These are phyloP conservation scores for Ophioninae sp. DNA, from an alignment of 2,888 invertebrate species.

Conservation along the genomic window DNA sequence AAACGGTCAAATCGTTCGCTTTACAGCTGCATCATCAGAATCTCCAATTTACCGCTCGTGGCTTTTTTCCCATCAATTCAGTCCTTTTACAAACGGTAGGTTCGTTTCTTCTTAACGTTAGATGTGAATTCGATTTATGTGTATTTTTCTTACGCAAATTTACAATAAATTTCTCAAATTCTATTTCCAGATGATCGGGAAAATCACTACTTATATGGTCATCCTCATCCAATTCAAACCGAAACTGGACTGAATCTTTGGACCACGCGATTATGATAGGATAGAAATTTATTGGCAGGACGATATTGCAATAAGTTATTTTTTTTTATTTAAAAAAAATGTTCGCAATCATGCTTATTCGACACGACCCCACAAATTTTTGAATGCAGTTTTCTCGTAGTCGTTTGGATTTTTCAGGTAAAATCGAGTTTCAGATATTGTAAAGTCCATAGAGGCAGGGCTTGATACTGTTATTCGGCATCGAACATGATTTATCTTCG, in stretches of 20 bases:
- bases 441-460: too few relatives aligned
- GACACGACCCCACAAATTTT: too few relatives aligned
- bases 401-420: too few relatives aligned
- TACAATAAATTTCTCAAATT: neutral
- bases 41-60: slow-evolving; percentile 72
- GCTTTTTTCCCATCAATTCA: slow-evolving; percentile 72
- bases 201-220: slow-evolving; percentile 67
- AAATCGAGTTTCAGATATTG: too few relatives aligned
- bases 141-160: neutral
- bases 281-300: too few relatives aligned
- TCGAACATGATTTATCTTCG: too few relatives aligned
- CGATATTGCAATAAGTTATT: too few relatives aligned
- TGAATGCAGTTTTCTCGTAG: too few relatives aligned
- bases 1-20: slow-evolving; percentile 68
- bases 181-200: slow-evolving; percentile 63
- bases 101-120: neutral
- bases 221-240: slow-evolving; percentile 70
- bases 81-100: slow-evolving; percentile 68
- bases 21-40: slow-evolving; percentile 71
- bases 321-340: too few relatives aligned
- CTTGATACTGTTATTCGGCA: too few relatives aligned
- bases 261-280: neutral
- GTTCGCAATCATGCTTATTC: too few relatives aligned
- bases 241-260: slow-evolving; percentile 30
- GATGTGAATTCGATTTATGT: neutral